Base-by-base conservation (phyloP, 2,113 vertebrate species). In the Progne subis region DNA sequence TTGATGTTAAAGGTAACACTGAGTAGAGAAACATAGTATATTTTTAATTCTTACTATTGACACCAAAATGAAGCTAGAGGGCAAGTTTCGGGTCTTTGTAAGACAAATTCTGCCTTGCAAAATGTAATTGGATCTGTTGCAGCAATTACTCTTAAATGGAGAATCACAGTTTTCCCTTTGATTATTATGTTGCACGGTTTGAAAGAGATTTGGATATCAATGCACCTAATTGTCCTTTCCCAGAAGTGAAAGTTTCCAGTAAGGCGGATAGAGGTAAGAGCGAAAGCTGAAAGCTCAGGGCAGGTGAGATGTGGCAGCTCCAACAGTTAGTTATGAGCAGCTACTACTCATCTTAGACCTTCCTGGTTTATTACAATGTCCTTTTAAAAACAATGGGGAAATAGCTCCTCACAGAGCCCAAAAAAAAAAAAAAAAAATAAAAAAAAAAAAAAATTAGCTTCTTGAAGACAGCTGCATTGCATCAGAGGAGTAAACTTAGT, bases 111-210 rank as follows among this genome's bases (percentile, higher is more conserved):
- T 70, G 28, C 68, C 65, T 86, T 75, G 29, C 39, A 84, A 86
- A 92, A 91, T 24, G 25, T 75, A 94, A 93, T 81, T 92, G 13
- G 78, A 82, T 95, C 56, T 84, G 37, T 68, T 94, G 77, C 55
- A 68, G 56, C 52, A 88, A 71, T 90, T 93, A 69, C 26, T 84
- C 28, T 79, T 78, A 88, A 93, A 79, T 37, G 34, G 18, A 86
- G 47, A 79, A 14, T 68, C 56, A 71, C 64, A 81, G 32, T 74
- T 92, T 55, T 56, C 52, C 47, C 65, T 88, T 60, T 81, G 76
- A 75, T 78, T 92, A 92, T 79, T 71, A 31, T 3, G 24, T 77
- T 77, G 32, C 68, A 88, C 60, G 41, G 21, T 79, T 72, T 80
- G 85, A 34, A 92, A 93, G 43, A 63, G 15, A 77, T 92, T 37